phyloP scores from a whole-genome alignment of 2,797 vertebrate genomes.

The Siniperca undulata region DNA sequence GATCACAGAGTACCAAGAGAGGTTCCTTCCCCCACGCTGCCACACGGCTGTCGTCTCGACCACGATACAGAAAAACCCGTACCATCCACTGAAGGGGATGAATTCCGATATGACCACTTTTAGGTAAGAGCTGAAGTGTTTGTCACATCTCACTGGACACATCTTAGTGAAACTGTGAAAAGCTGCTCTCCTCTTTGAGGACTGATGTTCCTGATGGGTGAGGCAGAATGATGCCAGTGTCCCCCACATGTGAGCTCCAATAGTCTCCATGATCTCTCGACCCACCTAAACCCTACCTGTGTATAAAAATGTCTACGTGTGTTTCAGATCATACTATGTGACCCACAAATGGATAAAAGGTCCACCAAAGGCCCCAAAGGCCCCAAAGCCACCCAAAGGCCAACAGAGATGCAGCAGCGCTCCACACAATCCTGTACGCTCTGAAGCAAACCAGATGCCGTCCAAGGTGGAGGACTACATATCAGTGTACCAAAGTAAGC shows the following conservation, averaged over 20 bases:
- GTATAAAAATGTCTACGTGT: background rate
- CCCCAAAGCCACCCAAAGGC: constrained; percentile 11
- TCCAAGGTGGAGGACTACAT: constrained; percentile 21
- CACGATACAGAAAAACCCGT: constrained; percentile 7
- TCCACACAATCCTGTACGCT: background rate
- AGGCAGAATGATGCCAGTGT: background rate
- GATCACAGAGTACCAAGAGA: constrained; percentile 70
- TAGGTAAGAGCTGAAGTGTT: constrained; percentile 37
- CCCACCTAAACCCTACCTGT: background rate
- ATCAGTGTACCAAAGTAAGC: constrained; percentile 69
- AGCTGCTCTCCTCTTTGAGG: background rate
- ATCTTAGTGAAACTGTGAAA: background rate
- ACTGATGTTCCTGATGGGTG: background rate
- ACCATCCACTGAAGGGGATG: constrained; percentile 23
- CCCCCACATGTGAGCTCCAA: background rate
- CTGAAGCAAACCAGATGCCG: background rate
- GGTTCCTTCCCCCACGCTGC: constrained; percentile 31
- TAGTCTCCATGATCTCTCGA: background rate
- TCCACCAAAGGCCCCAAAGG: constrained; percentile 24
- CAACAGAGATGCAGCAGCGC: constrained; percentile 15
- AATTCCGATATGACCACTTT: background rate
- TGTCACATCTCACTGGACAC: background rate
- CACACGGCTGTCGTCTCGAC: background rate
- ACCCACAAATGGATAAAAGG: constrained; percentile 17
- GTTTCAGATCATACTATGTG: constrained; percentile 46